phyloP scores from a whole-genome alignment of 2,113 vertebrate genomes.

The Ophthalmolycus amberensis region DNA sequence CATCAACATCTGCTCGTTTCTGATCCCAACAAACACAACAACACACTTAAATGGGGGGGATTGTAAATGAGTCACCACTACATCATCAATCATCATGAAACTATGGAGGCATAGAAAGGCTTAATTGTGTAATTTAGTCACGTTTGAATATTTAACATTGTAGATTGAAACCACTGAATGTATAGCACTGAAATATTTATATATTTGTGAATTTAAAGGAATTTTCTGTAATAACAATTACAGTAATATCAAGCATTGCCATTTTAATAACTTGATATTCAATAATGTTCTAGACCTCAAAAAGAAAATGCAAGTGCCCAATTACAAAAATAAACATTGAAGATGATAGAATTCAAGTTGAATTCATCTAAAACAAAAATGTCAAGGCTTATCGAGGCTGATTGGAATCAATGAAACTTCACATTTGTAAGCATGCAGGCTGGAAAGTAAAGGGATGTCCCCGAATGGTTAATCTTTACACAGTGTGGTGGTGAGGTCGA shows the following conservation, averaged over 20 bases:
- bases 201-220: neutral
- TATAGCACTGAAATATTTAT: neutral
- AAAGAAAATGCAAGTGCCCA: neutral
- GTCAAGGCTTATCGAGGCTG: neutral
- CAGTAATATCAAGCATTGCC: neutral
- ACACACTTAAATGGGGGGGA: neutral
- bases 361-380: too few species aligned
- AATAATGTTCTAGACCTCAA: neutral
- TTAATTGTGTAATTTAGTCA: neutral
- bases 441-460: neutral
- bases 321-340: too few species aligned
- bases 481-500: neutral
- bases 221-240: neutral
- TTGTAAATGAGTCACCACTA: neutral
- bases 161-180: neutral
- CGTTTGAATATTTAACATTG: neutral
- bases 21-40: neutral
- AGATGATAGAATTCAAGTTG: too few species aligned
- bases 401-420: neutral
- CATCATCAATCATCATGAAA: neutral
- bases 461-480: constrained; percentile 25
- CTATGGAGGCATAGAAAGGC: neutral
- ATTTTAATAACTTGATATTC: neutral
- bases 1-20: neutral
- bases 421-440: too few species aligned